phyloP scores from a whole-genome alignment of 2,113 vertebrate genomes.

The Eidolon helvum region DNA sequence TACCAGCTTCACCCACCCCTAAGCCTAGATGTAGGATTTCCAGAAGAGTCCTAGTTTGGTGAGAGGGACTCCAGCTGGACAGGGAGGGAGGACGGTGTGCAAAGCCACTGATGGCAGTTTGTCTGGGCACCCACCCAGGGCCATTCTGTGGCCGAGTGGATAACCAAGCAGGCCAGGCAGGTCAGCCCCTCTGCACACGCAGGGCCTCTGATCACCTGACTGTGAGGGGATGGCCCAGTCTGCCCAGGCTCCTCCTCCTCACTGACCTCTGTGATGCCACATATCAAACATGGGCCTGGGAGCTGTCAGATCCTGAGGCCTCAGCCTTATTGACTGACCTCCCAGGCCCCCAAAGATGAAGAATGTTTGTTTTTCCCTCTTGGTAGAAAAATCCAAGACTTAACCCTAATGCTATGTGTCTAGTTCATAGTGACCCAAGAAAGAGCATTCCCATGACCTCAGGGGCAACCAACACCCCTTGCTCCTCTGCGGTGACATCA shows the following conservation, averaged over 20 bases:
- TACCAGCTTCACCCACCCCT: no score
- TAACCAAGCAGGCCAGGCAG: neutral
- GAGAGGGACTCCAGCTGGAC: neutral
- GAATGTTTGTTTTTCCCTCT: neutral
- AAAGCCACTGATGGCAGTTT: fast-evolving
- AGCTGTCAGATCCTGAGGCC: neutral
- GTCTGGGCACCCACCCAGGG: neutral
- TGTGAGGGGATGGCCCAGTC: neutral
- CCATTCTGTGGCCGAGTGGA: neutral
- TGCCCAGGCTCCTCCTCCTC: neutral
- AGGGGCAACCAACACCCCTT: neutral
- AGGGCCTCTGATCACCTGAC: neutral
- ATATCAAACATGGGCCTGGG: neutral
- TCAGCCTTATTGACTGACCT: neutral
- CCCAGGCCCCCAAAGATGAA: neutral
- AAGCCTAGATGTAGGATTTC: neutral
- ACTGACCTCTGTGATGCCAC: neutral
- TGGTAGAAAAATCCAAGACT: neutral
- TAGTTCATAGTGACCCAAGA: neutral
- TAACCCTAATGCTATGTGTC: neutral
- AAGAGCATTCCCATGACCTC: neutral
- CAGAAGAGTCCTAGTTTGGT: neutral
- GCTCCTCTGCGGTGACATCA: neutral
- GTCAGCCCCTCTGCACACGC: neutral
- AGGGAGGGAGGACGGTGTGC: neutral